These are phyloP conservation scores for Odontamblyopus lacepedii DNA, from an alignment of 2,797 vertebrate species.

Conservation along the genomic window DNA sequence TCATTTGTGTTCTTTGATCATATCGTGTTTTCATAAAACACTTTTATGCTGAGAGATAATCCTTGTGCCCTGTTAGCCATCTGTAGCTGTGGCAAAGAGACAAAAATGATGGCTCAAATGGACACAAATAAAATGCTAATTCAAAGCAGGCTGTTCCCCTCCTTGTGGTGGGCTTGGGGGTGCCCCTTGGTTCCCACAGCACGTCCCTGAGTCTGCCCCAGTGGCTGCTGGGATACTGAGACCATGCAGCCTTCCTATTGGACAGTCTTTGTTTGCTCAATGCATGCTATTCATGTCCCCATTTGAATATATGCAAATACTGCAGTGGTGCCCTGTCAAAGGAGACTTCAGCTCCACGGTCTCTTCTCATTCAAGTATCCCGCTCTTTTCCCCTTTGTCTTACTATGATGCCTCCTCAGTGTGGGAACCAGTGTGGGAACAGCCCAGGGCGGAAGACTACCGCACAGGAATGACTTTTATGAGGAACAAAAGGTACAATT, in stretches of 20 bases:
- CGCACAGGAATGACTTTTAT: constrained; percentile 29
- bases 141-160: constrained; percentile 62
- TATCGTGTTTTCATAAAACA: constrained; percentile 40
- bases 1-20: background rate
- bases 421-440: constrained; percentile 60
- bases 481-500: background rate
- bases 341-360: constrained; percentile 50
- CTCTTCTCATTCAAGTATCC: constrained; percentile 51
- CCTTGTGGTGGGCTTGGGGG: constrained; percentile 57
- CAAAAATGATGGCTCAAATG: constrained; percentile 73
- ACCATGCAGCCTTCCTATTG: constrained; percentile 62
- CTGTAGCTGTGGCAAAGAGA: constrained; percentile 67
- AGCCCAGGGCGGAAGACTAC: constrained; percentile 41
- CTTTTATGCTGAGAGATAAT: constrained; percentile 67
- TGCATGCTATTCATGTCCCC: constrained; percentile 63
- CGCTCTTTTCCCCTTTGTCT: constrained; percentile 53
- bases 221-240: constrained; percentile 65
- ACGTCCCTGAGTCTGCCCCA: constrained; percentile 65
- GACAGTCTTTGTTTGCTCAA: constrained; percentile 67
- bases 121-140: constrained; percentile 80
- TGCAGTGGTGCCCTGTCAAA: constrained; percentile 61
- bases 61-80: constrained; percentile 70
- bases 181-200: constrained; percentile 78
- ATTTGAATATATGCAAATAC: constrained; percentile 84
- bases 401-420: constrained; percentile 45